Evolutionary conservation across 2,888 invertebrate species (phyloP), one percentile per base, ranked within the genome.

Genomic region (Xanthostigma xanthostigma): DNA sequence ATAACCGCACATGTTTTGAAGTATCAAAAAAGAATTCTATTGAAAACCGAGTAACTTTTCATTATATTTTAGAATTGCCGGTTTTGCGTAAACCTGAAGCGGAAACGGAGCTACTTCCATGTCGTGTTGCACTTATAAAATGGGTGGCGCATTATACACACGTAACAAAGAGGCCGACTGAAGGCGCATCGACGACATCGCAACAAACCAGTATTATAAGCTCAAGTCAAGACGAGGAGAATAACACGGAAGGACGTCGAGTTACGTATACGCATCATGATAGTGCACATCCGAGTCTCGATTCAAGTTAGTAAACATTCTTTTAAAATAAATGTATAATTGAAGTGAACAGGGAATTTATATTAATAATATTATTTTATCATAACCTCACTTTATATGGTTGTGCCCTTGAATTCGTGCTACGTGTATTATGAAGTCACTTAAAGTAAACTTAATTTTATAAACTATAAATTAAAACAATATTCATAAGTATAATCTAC

Each of bases 91-190:
- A 83, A 63, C 78, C 81, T 52, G 79, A 81, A 57, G 66, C 79
- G 56, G 77, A 85, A 62, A 79, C 73, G 60, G 76, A 81, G 66
- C 77, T 74, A 63, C 70, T 79, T 12, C 61, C 76, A 41, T 92
- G 89, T 60, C 78, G 91, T 55, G 91, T 93, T 38, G 84, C 82
- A 8, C 71, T 94, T 36, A 85, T 94, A 53, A 88, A 89, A 65
- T 94, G 93, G 93, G 75, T 93, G 14, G 84, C 88, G 0, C 85
- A 77, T 58, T 89, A 84, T 58, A 84, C 85, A 2, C 88, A 90
- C 61, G 81, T 85, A 55, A 76, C 80, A 55, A 81, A 78, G 63
- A 78, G 75, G 56, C 73, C 73, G 49, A 64, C 67, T 66, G 39
- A 70, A 67, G 53, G 68, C 68, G 2, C 64, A 61, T 49, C 69